Evolutionary conservation across 2,888 invertebrate species (phyloP), one percentile per base, ranked within the genome.

Genomic region (Eueremaeus valkanovi): DNA sequence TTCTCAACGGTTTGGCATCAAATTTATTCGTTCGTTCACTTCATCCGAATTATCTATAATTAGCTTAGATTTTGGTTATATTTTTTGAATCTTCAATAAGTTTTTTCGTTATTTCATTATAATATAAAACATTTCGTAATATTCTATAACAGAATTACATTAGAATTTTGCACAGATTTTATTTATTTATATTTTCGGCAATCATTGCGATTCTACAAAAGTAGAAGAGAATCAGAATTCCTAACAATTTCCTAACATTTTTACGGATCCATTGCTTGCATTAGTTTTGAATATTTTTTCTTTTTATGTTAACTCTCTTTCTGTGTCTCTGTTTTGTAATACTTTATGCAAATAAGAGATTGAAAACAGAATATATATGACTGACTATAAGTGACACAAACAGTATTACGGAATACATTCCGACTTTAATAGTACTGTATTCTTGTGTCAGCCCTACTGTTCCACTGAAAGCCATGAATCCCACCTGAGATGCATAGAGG

Each of bases 311-410:
- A 45, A 16, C 9, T 45, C 18, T 27, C 18, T 29, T 24, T 27
- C 27, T 55, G 11, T 49, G 11, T 49, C 40, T 66, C 13, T 66
- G 3, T 66, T 66, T 68, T 33, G 24, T 36, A 68, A 42, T 68
- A 68, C 42, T 68, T 68, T 68, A 68, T 68, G 68, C 42, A 68
- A 68, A 68, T 68, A 13, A 68, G 24, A 24, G 42, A 68, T 24
- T 68, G 42, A 24, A 36, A 42, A 21, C 13, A 63, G 63, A 3
- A 24, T 55, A 27, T 55, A 55, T 16, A 49, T 5, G 21, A 55
- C n/a, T 11, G 55, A 1, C 9, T 58, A 9, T 58, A 58, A 1
- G 6, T 29, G 6, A 33, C 1, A 24, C 11, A 55, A 9, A 55
- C 24, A 24, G n/a, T n/a, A n/a, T n/a, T 13, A 27, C 16, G 21